Conservation (phyloP, 2,113 vertebrate species). For the Maccullochella peelii region DNA sequence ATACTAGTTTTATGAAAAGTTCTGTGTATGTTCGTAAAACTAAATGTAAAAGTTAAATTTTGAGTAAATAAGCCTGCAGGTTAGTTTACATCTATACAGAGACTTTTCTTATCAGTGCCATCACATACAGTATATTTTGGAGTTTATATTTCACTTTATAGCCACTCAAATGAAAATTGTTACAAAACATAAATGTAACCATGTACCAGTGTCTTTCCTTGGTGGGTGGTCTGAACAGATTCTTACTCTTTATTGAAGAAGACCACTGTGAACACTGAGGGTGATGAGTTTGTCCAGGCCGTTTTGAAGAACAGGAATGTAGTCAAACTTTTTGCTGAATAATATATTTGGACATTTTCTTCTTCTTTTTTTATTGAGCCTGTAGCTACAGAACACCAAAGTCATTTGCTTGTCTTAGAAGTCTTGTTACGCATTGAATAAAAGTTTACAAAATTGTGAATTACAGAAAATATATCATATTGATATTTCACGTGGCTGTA, state of each 20-base stretch:
- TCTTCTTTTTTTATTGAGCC: slow-evolving; percentile 62
- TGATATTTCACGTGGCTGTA: slow-evolving; percentile 85
- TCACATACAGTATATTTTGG: slow-evolving; percentile 74
- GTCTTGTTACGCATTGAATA: slow-evolving; percentile 73
- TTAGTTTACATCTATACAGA: slow-evolving; percentile 60
- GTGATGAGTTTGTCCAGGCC: slow-evolving; percentile 42
- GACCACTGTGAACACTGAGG: slow-evolving; percentile 74
- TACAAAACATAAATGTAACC: slow-evolving; percentile 47
- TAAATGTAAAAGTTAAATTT: slow-evolving; percentile 54
- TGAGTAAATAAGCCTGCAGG: slow-evolving; percentile 28
- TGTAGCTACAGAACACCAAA: slow-evolving; percentile 83
- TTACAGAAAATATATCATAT: slow-evolving; percentile 86
- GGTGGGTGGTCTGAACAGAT: slow-evolving; percentile 53
- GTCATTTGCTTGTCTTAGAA: slow-evolving; percentile 80
- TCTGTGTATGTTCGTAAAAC: slow-evolving; percentile 48
- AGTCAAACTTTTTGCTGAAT: slow-evolving; percentile 49
- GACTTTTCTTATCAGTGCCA: slow-evolving; percentile 69
- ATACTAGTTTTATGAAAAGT: slow-evolving; percentile 61
- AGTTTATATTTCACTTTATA: slow-evolving; percentile 68
- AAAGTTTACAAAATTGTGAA: slow-evolving; percentile 82
- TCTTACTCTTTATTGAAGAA: slow-evolving; percentile 54
- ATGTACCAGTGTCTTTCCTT: slow-evolving; percentile 57
- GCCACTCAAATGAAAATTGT: slow-evolving; percentile 56
- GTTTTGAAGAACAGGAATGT: slow-evolving; percentile 26
- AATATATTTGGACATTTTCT: slow-evolving; percentile 58